These are phyloP conservation scores for Cremastobaeus sp. DNA, from an alignment of 2,888 invertebrate species.

Conservation along the genomic window DNA sequence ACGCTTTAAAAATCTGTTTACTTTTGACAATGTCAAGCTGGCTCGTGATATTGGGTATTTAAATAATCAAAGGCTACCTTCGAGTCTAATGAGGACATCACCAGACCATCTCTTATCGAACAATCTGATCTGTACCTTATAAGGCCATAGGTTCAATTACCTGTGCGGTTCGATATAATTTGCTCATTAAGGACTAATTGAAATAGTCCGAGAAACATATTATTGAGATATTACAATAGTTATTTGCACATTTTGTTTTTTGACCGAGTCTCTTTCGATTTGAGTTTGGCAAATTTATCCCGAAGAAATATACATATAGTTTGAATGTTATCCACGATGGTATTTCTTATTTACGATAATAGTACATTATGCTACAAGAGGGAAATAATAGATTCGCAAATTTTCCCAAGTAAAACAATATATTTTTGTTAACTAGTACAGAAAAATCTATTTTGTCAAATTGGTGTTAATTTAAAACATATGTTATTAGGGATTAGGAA, in stretches of 20 bases:
- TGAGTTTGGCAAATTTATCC: constrained; percentile 20
- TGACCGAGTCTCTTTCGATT: background rate
- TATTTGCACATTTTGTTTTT: constrained; percentile 21
- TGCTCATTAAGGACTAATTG: constrained; percentile 56
- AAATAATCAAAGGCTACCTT: constrained; percentile 43
- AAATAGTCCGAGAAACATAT: constrained; percentile 36
- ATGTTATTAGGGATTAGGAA: too few species aligned
- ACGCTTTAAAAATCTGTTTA: too few species aligned
- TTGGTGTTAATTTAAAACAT: too few species aligned
- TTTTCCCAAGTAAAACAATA: too few species aligned
- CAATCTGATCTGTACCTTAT: constrained; percentile 54
- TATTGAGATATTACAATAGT: constrained; percentile 50
- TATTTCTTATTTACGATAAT: too few species aligned
- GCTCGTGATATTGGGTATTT: constrained; percentile 38
- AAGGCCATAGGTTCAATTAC: constrained; percentile 50
- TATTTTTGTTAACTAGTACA: too few species aligned
- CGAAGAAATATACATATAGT: constrained; percentile 33
- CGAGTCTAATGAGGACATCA: constrained; percentile 54
- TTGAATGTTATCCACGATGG: constrained; percentile 25
- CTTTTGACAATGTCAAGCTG: constrained; percentile 15
- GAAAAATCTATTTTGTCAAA: too few species aligned
- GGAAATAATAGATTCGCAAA: too few species aligned
- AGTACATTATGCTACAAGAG: too few species aligned
- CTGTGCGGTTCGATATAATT: constrained; percentile 51
- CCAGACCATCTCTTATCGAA: constrained; percentile 45